These are phyloP conservation scores for Rhagoletis pomonella DNA, from an alignment of 1,140 invertebrate genomes.

Conservation along the genomic window DNA sequence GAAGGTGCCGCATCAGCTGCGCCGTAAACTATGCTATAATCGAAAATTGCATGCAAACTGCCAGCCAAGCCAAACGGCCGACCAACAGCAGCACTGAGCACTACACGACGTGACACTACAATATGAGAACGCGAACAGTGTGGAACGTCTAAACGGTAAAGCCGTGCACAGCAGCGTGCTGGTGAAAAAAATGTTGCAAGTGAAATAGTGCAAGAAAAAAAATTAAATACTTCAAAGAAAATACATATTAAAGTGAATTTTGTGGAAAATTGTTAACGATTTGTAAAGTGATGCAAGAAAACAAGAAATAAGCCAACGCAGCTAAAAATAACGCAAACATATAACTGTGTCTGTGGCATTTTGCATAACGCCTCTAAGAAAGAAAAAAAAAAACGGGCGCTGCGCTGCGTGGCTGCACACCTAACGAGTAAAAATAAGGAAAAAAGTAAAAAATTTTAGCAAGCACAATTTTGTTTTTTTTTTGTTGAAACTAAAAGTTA, in stretches of 20 bases:
- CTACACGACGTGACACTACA: not conserved
- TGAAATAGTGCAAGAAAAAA: conserved; percentile 35
- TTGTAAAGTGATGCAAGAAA: conserved; percentile 27
- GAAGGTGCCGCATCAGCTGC: conserved; percentile 37
- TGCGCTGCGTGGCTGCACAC: no score
- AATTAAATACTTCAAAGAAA: not conserved
- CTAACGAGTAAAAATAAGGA: not conserved
- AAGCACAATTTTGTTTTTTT: no score
- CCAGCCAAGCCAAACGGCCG: not conserved
- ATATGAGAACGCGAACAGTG: conserved; percentile 44
- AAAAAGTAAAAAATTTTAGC: no score
- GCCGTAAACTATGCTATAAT: conserved; percentile 41
- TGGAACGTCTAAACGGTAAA: not conserved
- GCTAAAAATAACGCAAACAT: conserved; percentile 24
- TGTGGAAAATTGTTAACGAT: not conserved
- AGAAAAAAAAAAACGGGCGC: no score
- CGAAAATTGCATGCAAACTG: not conserved
- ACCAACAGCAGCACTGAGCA: conserved; percentile 14
- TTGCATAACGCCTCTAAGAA: conserved; percentile 29
- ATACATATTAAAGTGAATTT: not conserved
- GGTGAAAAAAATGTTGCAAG: conserved; percentile 41
- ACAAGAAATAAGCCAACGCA: no score
- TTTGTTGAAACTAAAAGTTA: no score
- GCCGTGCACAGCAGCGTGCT: conserved; percentile 48
- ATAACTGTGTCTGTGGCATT: not conserved